These are phyloP conservation scores for Anthopleura sola DNA, from an alignment of 64 coral and sea anemone species.

Conservation along the genomic window DNA sequence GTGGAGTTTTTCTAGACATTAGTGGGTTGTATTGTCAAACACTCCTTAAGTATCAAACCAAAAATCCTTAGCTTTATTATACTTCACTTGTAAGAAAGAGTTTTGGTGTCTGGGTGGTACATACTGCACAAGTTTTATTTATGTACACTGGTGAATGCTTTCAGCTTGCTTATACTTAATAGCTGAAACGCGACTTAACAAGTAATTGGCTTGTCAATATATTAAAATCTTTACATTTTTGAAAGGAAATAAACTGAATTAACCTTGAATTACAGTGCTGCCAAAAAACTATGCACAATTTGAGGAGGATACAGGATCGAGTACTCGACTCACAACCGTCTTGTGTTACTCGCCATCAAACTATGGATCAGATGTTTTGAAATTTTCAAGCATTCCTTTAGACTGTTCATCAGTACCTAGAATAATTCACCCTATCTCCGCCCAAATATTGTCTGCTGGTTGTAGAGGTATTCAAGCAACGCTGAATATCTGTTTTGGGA, in stretches of 20 bases:
- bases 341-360: too few species aligned
- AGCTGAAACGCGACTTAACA: not conserved
- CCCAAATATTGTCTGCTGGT: not conserved
- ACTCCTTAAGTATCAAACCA: not conserved
- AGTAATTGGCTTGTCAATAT: not conserved
- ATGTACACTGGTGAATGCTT: not conserved
- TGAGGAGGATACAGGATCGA: not conserved
- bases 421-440: not conserved
- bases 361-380: not conserved
- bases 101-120: not conserved
- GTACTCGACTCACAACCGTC: too few species aligned
- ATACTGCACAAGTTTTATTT: too few species aligned
- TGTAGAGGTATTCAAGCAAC: not conserved
- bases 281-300: not conserved
- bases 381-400: not conserved
- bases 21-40: not conserved
- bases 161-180: not conserved
- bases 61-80: not conserved
- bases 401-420: not conserved
- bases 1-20: not conserved
- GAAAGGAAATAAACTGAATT: conserved; percentile 2
- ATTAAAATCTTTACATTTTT: not conserved
- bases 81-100: not conserved
- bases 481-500: not conserved
- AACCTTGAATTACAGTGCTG: not conserved